Conservation (phyloP, 2,888 invertebrate genomes). For the Deilephila elpenor region DNA sequence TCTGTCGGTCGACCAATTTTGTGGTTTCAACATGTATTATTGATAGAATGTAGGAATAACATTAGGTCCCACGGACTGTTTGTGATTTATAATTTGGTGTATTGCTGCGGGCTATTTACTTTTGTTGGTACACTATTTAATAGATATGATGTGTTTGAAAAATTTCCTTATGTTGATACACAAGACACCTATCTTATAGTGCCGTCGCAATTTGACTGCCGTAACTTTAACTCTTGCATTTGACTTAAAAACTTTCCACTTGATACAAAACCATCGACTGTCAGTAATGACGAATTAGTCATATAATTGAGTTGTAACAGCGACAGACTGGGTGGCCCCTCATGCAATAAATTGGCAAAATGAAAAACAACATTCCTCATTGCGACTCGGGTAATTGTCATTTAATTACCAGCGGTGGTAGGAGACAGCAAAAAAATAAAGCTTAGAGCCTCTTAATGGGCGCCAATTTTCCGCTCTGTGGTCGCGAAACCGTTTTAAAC, state of each 20-base stretch:
- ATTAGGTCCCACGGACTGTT: background rate
- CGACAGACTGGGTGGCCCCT: background rate
- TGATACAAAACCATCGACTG: background rate
- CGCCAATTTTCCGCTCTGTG: slow-evolving; percentile 68
- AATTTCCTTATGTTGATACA: too few species aligned
- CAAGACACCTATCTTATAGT: too few species aligned
- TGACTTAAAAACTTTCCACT: too few species aligned
- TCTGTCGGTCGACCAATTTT: slow-evolving; percentile 6
- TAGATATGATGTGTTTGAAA: too few species aligned
- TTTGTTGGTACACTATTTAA: too few species aligned
- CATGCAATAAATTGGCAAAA: slow-evolving; percentile 49
- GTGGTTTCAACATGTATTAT: background rate
- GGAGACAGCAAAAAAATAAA: slow-evolving; percentile 62
- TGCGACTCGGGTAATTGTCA: slow-evolving; percentile 74
- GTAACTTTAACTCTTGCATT: too few species aligned
- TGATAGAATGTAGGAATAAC: slow-evolving; percentile 8
- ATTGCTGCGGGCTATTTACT: background rate
- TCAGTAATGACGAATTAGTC: slow-evolving; percentile 4
- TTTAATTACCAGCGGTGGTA: slow-evolving; percentile 72
- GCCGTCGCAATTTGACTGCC: too few species aligned
- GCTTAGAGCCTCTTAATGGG: slow-evolving; percentile 65
- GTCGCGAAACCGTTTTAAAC: slow-evolving; percentile 53
- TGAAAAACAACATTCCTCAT: slow-evolving; percentile 51
- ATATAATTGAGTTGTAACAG: slow-evolving; percentile 13
- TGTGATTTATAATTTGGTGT: background rate